These are phyloP conservation scores for Mixornis gularis DNA, from an alignment of 2,113 vertebrate species.

Conservation along the genomic window DNA sequence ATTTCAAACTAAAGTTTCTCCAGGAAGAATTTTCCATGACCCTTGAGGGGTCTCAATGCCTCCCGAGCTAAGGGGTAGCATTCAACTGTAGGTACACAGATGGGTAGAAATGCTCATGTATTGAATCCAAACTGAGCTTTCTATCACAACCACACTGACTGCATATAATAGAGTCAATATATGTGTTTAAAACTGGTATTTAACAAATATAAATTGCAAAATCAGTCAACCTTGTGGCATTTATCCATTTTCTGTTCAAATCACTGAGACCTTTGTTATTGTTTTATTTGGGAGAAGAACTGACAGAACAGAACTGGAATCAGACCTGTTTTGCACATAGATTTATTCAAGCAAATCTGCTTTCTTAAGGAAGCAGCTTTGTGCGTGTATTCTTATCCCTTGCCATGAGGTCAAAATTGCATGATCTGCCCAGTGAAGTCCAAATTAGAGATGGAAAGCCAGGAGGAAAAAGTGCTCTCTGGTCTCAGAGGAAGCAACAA, in stretches of 20 bases:
- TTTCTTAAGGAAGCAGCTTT: background rate
- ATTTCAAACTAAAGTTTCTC: background rate
- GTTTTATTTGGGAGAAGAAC: background rate
- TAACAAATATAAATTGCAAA: background rate
- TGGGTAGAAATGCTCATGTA: background rate
- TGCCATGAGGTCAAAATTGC: background rate
- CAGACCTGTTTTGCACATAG: background rate
- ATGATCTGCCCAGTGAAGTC: background rate
- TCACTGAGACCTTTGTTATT: background rate
- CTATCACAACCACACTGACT: background rate
- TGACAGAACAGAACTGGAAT: background rate
- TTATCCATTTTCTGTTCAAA: background rate
- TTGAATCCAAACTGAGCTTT: background rate
- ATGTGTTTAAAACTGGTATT: background rate
- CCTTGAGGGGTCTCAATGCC: background rate
- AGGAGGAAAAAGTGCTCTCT: background rate
- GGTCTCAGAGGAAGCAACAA: background rate
- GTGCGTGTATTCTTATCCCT: background rate
- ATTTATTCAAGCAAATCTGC: background rate
- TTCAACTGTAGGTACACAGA: background rate
- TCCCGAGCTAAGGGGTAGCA: background rate
- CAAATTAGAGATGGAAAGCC: background rate
- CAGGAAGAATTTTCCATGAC: background rate
- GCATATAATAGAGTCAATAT: background rate
- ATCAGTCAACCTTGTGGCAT: background rate